phyloP scores from a whole-genome alignment of 2,797 vertebrate species.

The Falco naumanni region DNA sequence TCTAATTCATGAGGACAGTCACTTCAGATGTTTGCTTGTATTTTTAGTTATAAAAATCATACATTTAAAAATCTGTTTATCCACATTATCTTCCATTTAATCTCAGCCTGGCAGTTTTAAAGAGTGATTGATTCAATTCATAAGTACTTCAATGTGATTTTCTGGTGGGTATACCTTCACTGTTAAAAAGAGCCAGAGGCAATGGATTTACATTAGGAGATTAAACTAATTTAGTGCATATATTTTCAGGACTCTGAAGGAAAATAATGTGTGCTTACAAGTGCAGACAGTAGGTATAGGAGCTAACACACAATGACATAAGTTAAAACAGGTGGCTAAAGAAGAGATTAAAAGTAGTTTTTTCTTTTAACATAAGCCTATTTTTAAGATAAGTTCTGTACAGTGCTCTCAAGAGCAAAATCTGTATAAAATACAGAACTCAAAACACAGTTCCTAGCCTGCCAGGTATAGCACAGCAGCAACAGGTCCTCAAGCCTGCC shows the following conservation, averaged over 20 bases:
- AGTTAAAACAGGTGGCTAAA: neutral
- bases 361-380: neutral
- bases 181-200: neutral
- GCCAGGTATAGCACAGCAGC: neutral
- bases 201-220: neutral
- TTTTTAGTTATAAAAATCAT: neutral
- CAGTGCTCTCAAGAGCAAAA: neutral
- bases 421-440: neutral
- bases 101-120: neutral
- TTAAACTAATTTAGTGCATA: neutral
- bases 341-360: neutral
- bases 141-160: neutral
- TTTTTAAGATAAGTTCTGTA: neutral
- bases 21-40: neutral
- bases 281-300: neutral
- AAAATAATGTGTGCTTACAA: neutral
- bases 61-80: neutral
- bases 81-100: neutral
- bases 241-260: neutral
- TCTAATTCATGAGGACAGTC: neutral
- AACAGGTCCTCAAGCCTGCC: neutral
- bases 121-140: neutral
- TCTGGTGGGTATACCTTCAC: neutral
- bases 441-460: neutral
- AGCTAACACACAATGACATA: neutral